Evolutionary conservation across 2,797 vertebrate species (phyloP), one percentile per base, ranked within the genome.

Genomic region (Rachycentron canadum): DNA sequence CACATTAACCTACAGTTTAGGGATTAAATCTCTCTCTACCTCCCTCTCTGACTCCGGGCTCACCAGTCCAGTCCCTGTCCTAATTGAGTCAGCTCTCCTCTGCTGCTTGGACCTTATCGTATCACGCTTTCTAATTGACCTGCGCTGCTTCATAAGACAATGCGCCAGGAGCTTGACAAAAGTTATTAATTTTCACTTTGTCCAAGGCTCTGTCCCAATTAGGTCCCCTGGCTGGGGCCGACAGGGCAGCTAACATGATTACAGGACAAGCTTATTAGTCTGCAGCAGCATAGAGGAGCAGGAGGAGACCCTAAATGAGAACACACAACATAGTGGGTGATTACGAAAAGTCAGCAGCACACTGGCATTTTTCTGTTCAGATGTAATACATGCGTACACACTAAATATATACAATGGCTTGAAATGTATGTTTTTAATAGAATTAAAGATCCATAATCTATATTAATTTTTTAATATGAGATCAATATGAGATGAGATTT

Each of bases 101-200:
- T 96, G 96, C 96, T 96, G 96, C 95, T 95, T 93, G 95, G 96
- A 95, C 96, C 95, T 98, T 97, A 98, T 97, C 97, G 95, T 96
- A 98, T 98, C 97, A 98, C 96, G 95, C 95, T 72, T 96, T 96
- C 96, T 98, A 98, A 98, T 98, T 98, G 97, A 99, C 96, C 96
- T 96, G 96, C 94, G 90, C 96, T 97, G 97, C 96, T 97, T 96
- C 97, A 96, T 96, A 96, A 97, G 96, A 97, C 96, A 96, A 96
- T 96, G 97, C 95, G 78, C 96, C 96, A 97, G 96, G 96, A 98
- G 97, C 97, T 97, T 96, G 96, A 98, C 96, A 97, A 97, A 98
- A 98, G 97, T 98, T 98, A 98, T 98, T 98, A 97, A 98, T 99
- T 99, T 98, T 98, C 97, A 97, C 96, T 98, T 98, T 97, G 97